Base-by-base conservation (phyloP, 2,797 vertebrate genomes). In the Ctenopoma kingsleyae region DNA sequence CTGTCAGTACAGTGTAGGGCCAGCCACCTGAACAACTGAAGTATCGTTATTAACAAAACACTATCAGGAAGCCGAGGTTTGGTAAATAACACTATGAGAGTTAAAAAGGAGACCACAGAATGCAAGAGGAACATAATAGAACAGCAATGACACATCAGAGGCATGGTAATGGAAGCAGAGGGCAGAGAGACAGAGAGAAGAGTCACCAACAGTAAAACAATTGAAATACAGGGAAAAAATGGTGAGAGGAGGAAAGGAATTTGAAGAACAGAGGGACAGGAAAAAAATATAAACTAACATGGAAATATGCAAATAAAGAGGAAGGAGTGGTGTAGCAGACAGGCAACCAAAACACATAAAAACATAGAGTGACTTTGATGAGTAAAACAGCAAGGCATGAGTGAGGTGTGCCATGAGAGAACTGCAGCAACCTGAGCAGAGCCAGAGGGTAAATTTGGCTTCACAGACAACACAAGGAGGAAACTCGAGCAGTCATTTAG, bases 1-100 rank as follows among this genome's bases (percentile, higher is more conserved):
- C 50, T 67, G 19, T 72, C 32, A 8, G 25, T 49, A 46, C 17
- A 70, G 52, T 46, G 50, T 54, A 62, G 57, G 58, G 46, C 36
- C 60, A 47, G 51, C 66, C 65, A 86, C 80, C 77, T 71, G 63
- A 65, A 76, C 82, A 72, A 62, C 50, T 58, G 40, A 66, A 68
- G 74, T 53, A 40, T 79, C 70, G 60, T 58, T 65, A 82, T 51
- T 56, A 78, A 62, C 60, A 55, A 80, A n/a, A 71, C 64, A 60
- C 57, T 22, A 58, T 67, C 47, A 71, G 46, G 8, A 53, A 83
- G 53, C 50, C 46, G 27, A 43, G 22, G 49, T 59, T 75, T 80
- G 56, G 60, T 47, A 59, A 52, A 51, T 48, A 78, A 77, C 68
- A 47, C 67, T 50, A 50, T 35, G 27, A 22, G 56, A 77, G 30